Base-by-base conservation (phyloP, 2,113 vertebrate species). In the Stegastes partitus region DNA sequence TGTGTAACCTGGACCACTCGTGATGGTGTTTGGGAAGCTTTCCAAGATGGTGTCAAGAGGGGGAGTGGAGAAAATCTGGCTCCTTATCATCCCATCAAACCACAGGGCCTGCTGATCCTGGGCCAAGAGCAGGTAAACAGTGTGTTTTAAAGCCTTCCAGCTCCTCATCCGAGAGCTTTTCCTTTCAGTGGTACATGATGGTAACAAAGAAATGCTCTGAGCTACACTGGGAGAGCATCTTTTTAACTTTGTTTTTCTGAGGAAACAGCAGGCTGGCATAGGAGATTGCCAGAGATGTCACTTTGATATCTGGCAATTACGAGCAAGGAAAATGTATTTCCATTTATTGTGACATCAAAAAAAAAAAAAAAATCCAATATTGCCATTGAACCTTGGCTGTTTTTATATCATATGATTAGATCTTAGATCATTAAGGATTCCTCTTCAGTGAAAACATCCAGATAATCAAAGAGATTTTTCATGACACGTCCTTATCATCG, bases 1-100 rank as follows among this genome's bases (percentile, higher is more conserved):
- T 99, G 98, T 0, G 87, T 99, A 68, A 96, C 97, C 54, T 99
- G 98, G 98, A 99, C 97, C 31, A 99, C 98, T 0, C 95, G 98
- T 19, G 98, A 99, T 0, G 98, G 98, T 0, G 96, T 99, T 58
- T 99, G 98, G 98, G 98, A 99, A 69, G 98, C 98, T 50, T 99
- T 97, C 92, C 98, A 99, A 89, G 97, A 99, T 0, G 98, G 98
- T 9, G 96, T 96, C 0, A 95, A 96, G 92, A 94, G 96, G 0
- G 97, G 97, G 59, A 97, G 85, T 0, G 98, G 98, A 8, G 98
- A 99, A 89, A 99, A 98, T 85, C 93, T 99, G 91, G 98, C 98
- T 0, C 98, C 98, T 0, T 99, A 99, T 68, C 98, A 99, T 86
- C 98, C 98, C 57, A 98, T 99, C 93, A 99, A 99, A 65, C 96